A percentile compares a stretch with the other conserved stretches of the same genome.
Evolutionary conservation across 2,797 vertebrate genomes (phyloP).

Genomic region (Otus scops): DNA sequence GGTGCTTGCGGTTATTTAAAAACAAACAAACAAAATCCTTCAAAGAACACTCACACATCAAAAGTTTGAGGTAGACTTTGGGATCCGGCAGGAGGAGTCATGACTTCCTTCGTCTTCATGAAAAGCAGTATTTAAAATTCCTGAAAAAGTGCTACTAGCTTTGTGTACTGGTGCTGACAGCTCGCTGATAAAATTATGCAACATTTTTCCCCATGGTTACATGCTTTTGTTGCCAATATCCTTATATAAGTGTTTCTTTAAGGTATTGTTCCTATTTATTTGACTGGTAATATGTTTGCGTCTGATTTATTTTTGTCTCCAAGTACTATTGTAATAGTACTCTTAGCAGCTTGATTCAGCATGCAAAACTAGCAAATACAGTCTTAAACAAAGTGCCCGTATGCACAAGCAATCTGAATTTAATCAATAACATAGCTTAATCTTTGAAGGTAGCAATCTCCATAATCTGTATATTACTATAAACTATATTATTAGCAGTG

Average conservation of each 20-base stretch:
- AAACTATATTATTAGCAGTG: not conserved
- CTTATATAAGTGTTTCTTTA: not conserved
- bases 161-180: not conserved
- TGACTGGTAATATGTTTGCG: not conserved
- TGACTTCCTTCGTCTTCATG: not conserved
- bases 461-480: not conserved
- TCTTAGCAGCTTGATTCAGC: not conserved
- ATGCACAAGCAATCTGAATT: not conserved
- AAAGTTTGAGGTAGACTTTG: not conserved
- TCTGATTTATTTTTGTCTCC: not conserved
- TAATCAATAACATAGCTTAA: not conserved
- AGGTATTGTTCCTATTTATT: not conserved
- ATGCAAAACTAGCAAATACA: not conserved
- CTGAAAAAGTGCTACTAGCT: not conserved
- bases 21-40: not conserved
- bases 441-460: not conserved
- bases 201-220: not conserved
- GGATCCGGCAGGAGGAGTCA: not conserved
- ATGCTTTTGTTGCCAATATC: not conserved
- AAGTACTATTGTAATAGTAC: not conserved
- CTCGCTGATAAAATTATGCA: not conserved
- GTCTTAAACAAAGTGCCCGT: not conserved
- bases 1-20: not conserved
- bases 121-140: not conserved
- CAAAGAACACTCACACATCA: not conserved